Conservation (phyloP, 2,797 vertebrate species). For the Tapera naevia region DNA sequence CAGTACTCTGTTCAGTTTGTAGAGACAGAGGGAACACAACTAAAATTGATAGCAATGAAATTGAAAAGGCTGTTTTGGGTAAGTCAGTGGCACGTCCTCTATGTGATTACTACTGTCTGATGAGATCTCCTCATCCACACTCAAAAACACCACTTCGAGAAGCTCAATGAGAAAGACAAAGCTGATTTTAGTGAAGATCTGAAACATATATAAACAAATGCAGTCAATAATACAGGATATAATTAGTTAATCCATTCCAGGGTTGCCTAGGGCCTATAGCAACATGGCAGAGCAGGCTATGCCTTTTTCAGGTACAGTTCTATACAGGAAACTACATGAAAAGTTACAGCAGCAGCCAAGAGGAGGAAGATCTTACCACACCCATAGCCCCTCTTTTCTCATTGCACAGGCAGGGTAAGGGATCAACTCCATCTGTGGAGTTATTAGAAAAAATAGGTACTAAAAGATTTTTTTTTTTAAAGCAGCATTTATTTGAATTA, state of each 20-base stretch:
- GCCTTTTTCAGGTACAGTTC: background rate
- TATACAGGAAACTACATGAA: background rate
- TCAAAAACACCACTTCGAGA: background rate
- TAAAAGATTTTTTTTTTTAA: background rate
- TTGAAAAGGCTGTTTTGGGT: background rate
- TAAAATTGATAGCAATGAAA: background rate
- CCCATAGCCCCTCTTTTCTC: background rate
- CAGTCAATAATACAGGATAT: background rate
- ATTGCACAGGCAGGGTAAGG: background rate
- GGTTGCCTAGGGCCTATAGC: background rate
- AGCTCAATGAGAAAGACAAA: background rate
- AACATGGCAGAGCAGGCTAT: background rate
- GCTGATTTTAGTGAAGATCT: background rate
- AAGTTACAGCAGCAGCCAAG: background rate
- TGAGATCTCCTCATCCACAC: background rate
- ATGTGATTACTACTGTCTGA: background rate
- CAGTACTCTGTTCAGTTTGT: background rate
- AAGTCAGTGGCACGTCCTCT: background rate
- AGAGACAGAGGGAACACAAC: background rate
- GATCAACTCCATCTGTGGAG: background rate
- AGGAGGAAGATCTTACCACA: background rate
- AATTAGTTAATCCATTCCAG: background rate
- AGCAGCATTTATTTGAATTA: background rate
- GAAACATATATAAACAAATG: background rate
- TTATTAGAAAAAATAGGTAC: background rate